These are phyloP conservation scores for Heliocidaris erythrogramma DNA, from an alignment of 35 echinoderm and acorn worm species.

Conservation along the genomic window DNA sequence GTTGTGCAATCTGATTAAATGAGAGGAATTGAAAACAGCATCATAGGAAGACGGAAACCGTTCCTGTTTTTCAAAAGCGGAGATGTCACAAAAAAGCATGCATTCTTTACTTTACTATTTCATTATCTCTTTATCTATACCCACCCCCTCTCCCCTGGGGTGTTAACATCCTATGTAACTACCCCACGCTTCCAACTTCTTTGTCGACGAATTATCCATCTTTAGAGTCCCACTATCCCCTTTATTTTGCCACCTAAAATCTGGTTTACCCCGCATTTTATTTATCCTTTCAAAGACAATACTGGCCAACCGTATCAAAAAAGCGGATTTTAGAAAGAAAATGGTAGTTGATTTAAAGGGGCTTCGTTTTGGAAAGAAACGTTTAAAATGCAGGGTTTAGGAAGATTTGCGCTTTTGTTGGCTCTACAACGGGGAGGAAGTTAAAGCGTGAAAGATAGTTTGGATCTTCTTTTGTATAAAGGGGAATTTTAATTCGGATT, in stretches of 20 bases:
- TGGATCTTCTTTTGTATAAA: background rate
- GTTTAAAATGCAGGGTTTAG: background rate
- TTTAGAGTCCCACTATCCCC: background rate
- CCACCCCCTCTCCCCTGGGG: too few relatives aligned
- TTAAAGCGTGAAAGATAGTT: background rate
- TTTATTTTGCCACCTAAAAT: background rate
- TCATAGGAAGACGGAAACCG: too few relatives aligned
- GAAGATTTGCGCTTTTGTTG: background rate
- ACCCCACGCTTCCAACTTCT: background rate
- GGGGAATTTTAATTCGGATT: background rate
- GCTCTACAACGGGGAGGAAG: background rate
- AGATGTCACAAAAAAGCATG: too few relatives aligned
- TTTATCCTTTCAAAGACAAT: background rate
- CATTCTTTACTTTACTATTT: too few relatives aligned
- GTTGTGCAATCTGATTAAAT: background rate
- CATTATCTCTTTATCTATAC: too few relatives aligned
- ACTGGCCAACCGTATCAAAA: background rate
- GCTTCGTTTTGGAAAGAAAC: conserved; percentile 1
- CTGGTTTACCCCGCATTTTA: background rate
- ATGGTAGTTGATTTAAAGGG: background rate
- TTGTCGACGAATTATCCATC: background rate
- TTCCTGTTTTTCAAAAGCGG: too few relatives aligned
- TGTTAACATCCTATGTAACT: too few relatives aligned
- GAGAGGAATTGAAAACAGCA: background rate
- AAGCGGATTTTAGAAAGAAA: background rate